Evolutionary conservation across 30 jellyfish, hydroid and myxozoan species (phyloP), one percentile per base, ranked within the genome.

Genomic region (Catostylus mosaicus): DNA sequence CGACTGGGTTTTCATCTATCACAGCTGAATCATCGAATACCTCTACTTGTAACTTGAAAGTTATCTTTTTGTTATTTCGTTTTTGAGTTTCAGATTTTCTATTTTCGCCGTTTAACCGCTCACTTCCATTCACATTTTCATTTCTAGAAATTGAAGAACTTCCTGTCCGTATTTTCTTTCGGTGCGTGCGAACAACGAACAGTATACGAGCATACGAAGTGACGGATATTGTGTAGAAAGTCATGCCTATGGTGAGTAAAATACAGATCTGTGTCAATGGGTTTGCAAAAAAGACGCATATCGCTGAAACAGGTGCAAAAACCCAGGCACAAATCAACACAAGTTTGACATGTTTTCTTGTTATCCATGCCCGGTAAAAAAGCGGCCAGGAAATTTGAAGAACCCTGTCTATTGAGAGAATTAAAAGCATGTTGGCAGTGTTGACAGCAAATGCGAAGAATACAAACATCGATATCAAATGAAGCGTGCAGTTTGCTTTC

Each of bases 351-450:
- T 24, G 59, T 52, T 35, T 81, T 37, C 19, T 59, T 23, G 91
- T 65, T 22, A 66, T 33, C 75, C 73, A 48, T 24, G 73, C 73
- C 3, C 91, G 82, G 77, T 81, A 81, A 24, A 66, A 34, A 2
- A 31, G 26, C 11, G 91, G 91, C 84, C 77, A 65, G 18, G 91
- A 68, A 60, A 81, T 81, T 45, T 64, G 67, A 35, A 81, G 60
- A 10, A 81, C 75, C 4, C 91, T 61, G 48, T 81, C 91, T 18
- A 67, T 20, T 23, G 91, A 81, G 43, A 81, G 46, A 60, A 81
- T 20, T 1, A 81, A 38, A 18, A 81, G 74, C 91, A 50, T 81
- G 40, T 35, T 66, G 2, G 65, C 91, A 7, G 91, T 81, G 82
- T 81, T 81, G 36, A 81, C 23, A 2, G 75, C 91, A 22, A 81